Evolutionary conservation across 2,797 vertebrate genomes (phyloP), one percentile per base, ranked within the genome.

Genomic region (Picus viridis): DNA sequence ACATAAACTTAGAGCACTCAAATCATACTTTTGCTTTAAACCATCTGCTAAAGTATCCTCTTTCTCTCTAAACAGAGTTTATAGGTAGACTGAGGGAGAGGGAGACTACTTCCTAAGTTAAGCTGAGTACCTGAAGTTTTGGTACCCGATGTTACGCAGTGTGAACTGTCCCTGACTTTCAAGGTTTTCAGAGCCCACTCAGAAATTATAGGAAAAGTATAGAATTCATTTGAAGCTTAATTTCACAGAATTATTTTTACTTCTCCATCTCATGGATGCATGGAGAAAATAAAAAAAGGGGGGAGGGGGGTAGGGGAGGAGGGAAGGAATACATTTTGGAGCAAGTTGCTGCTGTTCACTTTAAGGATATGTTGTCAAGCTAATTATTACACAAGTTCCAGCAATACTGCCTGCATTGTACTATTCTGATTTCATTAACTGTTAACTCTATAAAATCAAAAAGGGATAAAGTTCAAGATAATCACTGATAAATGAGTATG

Each of bases 401-500:
- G 68, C 67, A 95, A 68, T 54, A 59, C 79, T 85, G 47, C 45
- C 86, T 86, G 77, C 47, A 24, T 62, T 64, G 58, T 20, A 43
- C 73, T 90, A 71, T 75, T 93, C 88, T 94, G 84, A 96, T 93
- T 97, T 96, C 88, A 95, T 95, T 93, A 96, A 80, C 91, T 92
- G 90, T 77, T 93, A 95, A 96, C 93, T 96, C 91, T 76, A 72
- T 89, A 96, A 97, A 97, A 94, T 94, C 88, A 97, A 94, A 95
- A 82, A 75, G n/a, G 93, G 84, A 88, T 96, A 95, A 97, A 97
- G 97, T 97, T 95, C 97, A 97, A 89, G 89, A 95, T 89, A 96
- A 92, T 87, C 90, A 89, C 89, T 95, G 94, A 97, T 67, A 90
- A 95, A 79, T 69, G 82, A 95, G 69, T 88, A 96, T 86, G 49